Evolutionary conservation across 37 sponge, comb jelly and placozoan species (phyloP), one percentile per base, ranked within the genome.

Genomic region (Petrosia ficiformis): DNA sequence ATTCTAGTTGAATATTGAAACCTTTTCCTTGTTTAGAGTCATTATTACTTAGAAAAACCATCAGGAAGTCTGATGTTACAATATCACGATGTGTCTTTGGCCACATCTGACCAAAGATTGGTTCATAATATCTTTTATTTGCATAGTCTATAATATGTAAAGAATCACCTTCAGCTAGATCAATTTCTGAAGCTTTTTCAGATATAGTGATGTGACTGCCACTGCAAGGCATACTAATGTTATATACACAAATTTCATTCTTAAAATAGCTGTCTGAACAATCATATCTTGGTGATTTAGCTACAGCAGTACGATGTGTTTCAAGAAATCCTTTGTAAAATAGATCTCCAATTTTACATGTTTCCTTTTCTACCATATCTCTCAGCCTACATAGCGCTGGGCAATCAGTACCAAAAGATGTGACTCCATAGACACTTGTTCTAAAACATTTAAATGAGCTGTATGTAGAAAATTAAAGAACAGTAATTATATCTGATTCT

Each of bases 221-320:
- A 19, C 14, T 48, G 54, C 63, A 61, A 6, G 63, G 28, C 63
- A 61, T 61, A 29, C 63, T 61, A 5, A 61, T 29, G n/a, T 61
- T 61, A 29, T 61, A 61, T 11, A 61, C 28, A n/a, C 63, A 61
- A 61, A 61, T 22, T 11, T 61, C 22, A n/a, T 61, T 61, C 26
- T 29, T 61, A n/a, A n/a, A n/a, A 22, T 61, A 61, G 16, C 16
- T 48, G n/a, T 61, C 28, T 26, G 5, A 26, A 22, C 63, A 61
- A n/a, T 22, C 28, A n/a, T 61, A 61, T 61, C 22, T 24, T 26
- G 63, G 63, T 61, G 63, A 61, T n/a, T 11, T 61, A 61, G 54
- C 54, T 19, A 48, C 14, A 19, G 54, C 8, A 48, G 14, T 48
- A 14, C 54, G 14, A 19, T 14, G 54, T 19, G 54, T 48, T 19